Evolutionary conservation across 2,888 invertebrate genomes (phyloP), one percentile per base, ranked within the genome.

Genomic region (Ormyrus pomaceus): DNA sequence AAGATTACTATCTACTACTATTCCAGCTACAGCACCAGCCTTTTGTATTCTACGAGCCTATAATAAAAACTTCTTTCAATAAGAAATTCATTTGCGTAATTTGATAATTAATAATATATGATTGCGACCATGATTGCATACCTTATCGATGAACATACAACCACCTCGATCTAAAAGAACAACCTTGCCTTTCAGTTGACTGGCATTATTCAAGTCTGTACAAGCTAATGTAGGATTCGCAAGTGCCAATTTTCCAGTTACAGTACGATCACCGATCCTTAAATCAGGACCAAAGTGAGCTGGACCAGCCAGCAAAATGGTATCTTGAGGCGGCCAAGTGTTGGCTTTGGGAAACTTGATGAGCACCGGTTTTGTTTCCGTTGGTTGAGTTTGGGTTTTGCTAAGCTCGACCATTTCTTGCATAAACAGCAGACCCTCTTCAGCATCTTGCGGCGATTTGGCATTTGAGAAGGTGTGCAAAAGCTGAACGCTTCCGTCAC

Each of bases 141-240:
- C 93, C 92, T 99, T 99, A 85, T 98, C 97, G 2, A 98, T 95
- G 90, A 98, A 99, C 92, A 98, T 98, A 91, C 99, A 99, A 85
- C 95, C 95, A 0, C 99, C 98, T 46, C 99, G 93, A 88, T 95
- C 94, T 79, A 97, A 94, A n/a, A 99, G 92, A 0, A 94, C 96
- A 85, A 99, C 96, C 86, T 94, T 95, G 0, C 95, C 96, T 55
- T 91, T 90, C 0, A 97, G 88, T 8, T 92, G 91, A 0, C 92
- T 91, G 6, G 92, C 89, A 87, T 96, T 95, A 10, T 91, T 86
- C 5, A 96, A 89, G 1, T 92, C 91, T 6, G 87, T 85, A 91
- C 94, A 96, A 79, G 92, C 97, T 85, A 94, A 92, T n/a, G 94
- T 91, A 0, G 98, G 98, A 55, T 91, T 90, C 0, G 95, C 95